Percentiles rank a stretch among this genome's conserved stretches.
Evolutionary conservation across 1,140 invertebrate species (phyloP).

Genomic region (Reticulitermes speratus): DNA sequence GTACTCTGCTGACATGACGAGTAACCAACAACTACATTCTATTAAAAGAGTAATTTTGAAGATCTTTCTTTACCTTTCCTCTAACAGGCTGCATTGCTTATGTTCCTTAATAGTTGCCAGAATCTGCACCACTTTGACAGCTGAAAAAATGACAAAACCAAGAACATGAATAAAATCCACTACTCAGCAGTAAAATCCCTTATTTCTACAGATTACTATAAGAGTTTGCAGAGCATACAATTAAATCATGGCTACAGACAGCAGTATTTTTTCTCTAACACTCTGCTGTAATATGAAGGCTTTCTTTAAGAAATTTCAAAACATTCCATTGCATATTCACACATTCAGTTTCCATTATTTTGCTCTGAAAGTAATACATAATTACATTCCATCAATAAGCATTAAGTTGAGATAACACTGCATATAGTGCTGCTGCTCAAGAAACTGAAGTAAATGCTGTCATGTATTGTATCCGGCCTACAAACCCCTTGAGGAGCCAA

Average conservation of each 20-base stretch:
- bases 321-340: no score
- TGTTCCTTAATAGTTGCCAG: constrained; percentile 24
- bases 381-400: no score
- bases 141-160: constrained; percentile 14
- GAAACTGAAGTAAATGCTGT: no score
- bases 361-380: no score
- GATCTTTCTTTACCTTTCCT: constrained; percentile 23
- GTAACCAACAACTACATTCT: background rate
- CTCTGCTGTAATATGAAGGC: background rate
- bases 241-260: background rate
- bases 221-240: background rate
- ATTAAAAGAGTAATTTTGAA: background rate
- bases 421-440: no score
- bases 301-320: background rate
- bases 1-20: background rate
- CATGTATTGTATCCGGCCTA: no score
- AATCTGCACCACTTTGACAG: constrained; percentile 28
- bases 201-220: background rate
- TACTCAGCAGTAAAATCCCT: background rate
- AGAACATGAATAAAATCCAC: background rate
- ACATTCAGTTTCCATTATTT: no score
- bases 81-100: constrained; percentile 13
- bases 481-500: no score
- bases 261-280: no score
- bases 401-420: no score